These are phyloP conservation scores for Tetragonula carbonaria DNA, from an alignment of 2,888 invertebrate species.

Conservation along the genomic window DNA sequence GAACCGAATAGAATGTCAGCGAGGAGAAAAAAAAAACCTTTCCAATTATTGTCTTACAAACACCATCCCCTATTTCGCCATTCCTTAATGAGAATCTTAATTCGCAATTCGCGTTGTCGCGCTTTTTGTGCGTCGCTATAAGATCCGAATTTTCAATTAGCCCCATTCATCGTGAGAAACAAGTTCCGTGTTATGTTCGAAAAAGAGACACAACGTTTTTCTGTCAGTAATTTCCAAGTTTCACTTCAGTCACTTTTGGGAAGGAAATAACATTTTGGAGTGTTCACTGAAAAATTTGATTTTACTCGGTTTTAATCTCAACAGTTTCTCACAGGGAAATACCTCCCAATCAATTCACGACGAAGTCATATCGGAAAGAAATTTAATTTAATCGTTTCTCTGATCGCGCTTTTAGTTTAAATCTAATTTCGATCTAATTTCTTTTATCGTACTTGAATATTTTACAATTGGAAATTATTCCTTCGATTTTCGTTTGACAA, in stretches of 20 bases:
- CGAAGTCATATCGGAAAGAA: no score
- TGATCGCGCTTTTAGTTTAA: not conserved
- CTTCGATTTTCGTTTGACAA: not conserved
- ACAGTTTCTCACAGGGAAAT: no score
- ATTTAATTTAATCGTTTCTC: no score
- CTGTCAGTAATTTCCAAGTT: not conserved
- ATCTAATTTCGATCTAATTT: not conserved
- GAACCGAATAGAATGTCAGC: conserved; percentile 1
- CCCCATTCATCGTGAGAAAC: no score
- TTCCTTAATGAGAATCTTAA: not conserved
- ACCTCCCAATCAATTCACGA: no score
- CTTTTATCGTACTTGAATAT: not conserved
- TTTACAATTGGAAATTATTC: not conserved
- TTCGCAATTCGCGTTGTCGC: not conserved
- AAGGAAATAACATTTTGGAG: no score
- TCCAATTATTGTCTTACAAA: not conserved
- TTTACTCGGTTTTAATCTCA: no score
- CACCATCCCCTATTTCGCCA: not conserved
- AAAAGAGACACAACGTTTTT: no score
- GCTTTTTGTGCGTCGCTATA: not conserved
- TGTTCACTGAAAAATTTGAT: no score
- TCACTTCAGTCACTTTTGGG: no score
- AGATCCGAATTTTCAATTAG: not conserved
- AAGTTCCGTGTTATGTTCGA: not conserved
- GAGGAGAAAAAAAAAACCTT: not conserved